Evolutionary conservation across 2,888 invertebrate genomes (phyloP).

Genomic region (Rhorus exstirpatorius): DNA sequence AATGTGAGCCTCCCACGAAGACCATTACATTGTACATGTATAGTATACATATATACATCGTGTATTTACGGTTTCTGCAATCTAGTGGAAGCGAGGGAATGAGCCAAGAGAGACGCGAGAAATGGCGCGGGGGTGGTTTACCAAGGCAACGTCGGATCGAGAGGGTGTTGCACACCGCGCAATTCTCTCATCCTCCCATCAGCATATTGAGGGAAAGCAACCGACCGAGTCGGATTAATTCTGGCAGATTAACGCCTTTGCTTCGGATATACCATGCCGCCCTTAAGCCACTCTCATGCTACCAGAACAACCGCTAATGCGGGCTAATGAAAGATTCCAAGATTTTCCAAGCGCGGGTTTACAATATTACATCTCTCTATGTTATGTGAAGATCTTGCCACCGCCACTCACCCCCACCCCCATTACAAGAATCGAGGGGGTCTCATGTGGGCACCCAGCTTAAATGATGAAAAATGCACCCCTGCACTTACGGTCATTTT

Average conservation of each 20-base stretch:
- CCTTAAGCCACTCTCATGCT: constrained; percentile 62
- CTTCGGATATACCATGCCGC: constrained; percentile 70
- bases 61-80: constrained; percentile 32
- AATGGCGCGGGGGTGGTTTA: constrained; percentile 63
- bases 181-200: constrained; percentile 68
- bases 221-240: constrained; percentile 85
- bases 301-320: constrained; percentile 75
- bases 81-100: constrained; percentile 38
- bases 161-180: constrained; percentile 67
- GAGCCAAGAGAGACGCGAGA: constrained; percentile 48
- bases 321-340: constrained; percentile 81
- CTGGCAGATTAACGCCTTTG: constrained; percentile 85
- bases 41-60: constrained; percentile 10
- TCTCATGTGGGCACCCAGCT: too few relatives aligned
- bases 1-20: constrained; percentile 71
- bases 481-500: too few relatives aligned
- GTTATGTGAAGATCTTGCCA: too few relatives aligned
- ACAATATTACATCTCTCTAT: too few relatives aligned
- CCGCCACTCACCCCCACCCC: too few relatives aligned
- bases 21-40: constrained; percentile 17
- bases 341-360: constrained; percentile 73
- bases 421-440: too few relatives aligned
- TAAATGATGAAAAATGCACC: too few relatives aligned
- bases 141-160: constrained; percentile 67
- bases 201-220: constrained; percentile 84